Conservation (phyloP, 2,113 vertebrate genomes). For the Nothocercus julius region DNA sequence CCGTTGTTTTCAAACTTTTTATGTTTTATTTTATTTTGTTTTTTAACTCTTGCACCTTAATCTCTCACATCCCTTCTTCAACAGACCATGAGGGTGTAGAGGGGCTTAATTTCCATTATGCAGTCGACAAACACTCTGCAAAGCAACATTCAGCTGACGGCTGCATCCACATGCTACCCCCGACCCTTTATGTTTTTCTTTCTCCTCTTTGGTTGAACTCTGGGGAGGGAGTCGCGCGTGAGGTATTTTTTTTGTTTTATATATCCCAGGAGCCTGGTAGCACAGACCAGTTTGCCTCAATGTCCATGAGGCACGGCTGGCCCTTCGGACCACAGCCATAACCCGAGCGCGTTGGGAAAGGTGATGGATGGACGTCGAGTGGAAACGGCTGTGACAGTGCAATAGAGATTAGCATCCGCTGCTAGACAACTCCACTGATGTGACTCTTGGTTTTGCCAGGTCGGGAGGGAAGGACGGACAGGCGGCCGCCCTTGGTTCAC, state of each 20-base stretch:
- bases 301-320: conserved; percentile 36
- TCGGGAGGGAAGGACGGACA: conserved; percentile 3
- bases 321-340: conserved; percentile 71
- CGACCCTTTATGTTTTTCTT: background rate
- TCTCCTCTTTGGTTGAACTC: background rate
- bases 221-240: background rate
- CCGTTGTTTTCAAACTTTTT: conserved; percentile 18
- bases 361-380: background rate
- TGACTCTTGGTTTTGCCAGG: conserved; percentile 30
- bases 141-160: background rate
- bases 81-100: conserved; percentile 9
- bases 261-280: conserved; percentile 62
- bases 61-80: conserved; percentile 50
- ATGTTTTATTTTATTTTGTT: background rate
- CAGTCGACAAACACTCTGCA: background rate
- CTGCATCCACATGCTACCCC: background rate
- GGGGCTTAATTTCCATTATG: conserved; percentile 17
- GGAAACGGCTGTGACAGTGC: conserved; percentile 70
- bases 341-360: background rate
- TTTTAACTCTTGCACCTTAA: conserved; percentile 73
- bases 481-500: conserved; percentile 35
- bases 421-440: conserved; percentile 51
- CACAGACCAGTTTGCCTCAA: conserved; percentile 59
- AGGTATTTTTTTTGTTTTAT: background rate
- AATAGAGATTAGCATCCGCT: conserved; percentile 63